These are phyloP conservation scores for Garrulus glandarius DNA, from an alignment of 2,797 vertebrate species.

Conservation along the genomic window DNA sequence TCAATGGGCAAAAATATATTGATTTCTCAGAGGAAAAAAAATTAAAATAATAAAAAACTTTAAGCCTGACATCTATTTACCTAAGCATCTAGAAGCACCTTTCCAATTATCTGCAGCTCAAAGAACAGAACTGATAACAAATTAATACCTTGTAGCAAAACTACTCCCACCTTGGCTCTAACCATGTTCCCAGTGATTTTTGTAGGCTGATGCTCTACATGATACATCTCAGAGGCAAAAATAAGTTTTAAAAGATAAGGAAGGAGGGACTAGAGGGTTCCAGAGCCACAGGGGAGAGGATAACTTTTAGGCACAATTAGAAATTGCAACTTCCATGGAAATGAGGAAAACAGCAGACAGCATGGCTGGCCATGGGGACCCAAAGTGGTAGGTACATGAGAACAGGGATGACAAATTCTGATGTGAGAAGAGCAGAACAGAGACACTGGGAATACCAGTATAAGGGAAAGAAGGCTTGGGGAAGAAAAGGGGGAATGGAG, in stretches of 20 bases:
- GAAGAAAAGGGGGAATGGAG: not conserved
- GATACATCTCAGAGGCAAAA: not conserved
- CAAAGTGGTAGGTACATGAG: not conserved
- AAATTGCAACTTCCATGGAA: not conserved
- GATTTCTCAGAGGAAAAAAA: not conserved
- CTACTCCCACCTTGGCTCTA: not conserved
- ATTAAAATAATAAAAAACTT: not conserved
- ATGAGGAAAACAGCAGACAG: not conserved
- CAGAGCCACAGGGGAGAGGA: not conserved
- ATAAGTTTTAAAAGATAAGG: not conserved
- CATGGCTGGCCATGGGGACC: not conserved
- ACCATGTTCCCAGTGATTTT: not conserved
- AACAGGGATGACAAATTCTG: not conserved
- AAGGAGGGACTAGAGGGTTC: not conserved
- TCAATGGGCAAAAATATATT: not conserved
- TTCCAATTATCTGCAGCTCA: not conserved
- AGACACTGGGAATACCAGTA: not conserved
- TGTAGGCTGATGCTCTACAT: not conserved
- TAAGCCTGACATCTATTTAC: not conserved
- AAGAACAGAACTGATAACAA: not conserved
- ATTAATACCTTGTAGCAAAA: not conserved
- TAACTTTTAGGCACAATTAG: not conserved
- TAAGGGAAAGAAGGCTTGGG: not conserved
- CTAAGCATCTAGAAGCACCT: not conserved
- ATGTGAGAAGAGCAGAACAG: not conserved